phyloP scores from a whole-genome alignment of 2,113 vertebrate species.

The Heterotilapia buettikoferi region DNA sequence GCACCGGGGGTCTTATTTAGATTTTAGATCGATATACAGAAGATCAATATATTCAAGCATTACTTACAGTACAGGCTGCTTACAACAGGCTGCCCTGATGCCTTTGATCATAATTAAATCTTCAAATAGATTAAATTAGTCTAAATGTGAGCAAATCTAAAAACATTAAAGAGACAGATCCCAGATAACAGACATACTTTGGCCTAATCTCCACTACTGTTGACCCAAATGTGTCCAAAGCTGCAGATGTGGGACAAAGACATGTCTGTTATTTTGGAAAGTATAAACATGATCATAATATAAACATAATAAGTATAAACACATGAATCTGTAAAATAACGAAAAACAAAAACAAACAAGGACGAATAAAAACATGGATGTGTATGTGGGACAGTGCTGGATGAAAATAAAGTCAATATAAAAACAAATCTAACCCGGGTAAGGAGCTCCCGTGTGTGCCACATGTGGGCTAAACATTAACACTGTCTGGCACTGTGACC shows the following conservation, averaged over 20 bases:
- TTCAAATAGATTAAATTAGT: neutral
- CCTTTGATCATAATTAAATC: rapidly evolving
- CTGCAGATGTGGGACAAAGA: neutral
- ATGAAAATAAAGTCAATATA: neutral
- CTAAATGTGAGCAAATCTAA: neutral
- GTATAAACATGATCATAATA: neutral
- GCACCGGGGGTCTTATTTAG: rapidly evolving
- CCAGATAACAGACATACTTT: rapidly evolving
- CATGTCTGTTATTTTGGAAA: neutral
- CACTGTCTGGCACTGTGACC: neutral
- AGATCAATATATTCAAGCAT: rapidly evolving
- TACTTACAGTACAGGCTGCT: neutral
- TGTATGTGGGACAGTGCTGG: neutral
- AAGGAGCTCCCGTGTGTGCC: neutral
- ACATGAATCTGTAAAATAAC: rapidly evolving
- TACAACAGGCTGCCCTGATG: neutral
- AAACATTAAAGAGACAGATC: neutral
- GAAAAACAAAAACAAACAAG: neutral
- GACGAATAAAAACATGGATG: neutral
- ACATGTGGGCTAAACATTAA: neutral
- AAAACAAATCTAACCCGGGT: rapidly evolving
- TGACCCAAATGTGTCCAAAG: neutral
- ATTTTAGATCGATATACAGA: neutral
- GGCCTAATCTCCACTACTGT: rapidly evolving
- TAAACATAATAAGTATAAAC: rapidly evolving